Evolutionary conservation across 2,113 vertebrate species (phyloP).

Genomic region (Gymnogyps californianus): DNA sequence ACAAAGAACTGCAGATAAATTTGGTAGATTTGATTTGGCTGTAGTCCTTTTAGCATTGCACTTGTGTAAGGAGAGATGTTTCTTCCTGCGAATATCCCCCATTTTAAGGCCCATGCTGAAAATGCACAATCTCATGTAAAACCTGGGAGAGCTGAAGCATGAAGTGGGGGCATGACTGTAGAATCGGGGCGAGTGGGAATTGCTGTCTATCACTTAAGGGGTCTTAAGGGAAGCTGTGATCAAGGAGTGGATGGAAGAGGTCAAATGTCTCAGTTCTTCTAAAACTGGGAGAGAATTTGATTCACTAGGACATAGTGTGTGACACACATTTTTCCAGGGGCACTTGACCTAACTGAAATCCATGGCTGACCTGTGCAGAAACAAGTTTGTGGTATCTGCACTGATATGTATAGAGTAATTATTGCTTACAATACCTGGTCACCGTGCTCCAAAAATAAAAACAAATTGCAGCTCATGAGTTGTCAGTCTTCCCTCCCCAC

Average conservation of each 20-base stretch:
- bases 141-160: rapidly evolving
- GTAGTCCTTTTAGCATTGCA: not conserved
- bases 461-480: not conserved
- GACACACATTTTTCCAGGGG: not conserved
- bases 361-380: not conserved
- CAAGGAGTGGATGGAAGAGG: not conserved
- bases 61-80: not conserved
- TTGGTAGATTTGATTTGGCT: not conserved
- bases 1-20: not conserved
- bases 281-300: not conserved
- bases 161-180: not conserved
- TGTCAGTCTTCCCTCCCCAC: not conserved
- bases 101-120: not conserved
- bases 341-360: not conserved
- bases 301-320: not conserved
- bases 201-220: not conserved
- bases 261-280: not conserved
- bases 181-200: not conserved
- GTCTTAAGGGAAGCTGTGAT: not conserved
- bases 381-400: not conserved
- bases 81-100: not conserved
- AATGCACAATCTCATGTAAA: not conserved
- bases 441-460: not conserved
- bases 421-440: not conserved
- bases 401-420: not conserved